Evolutionary conservation across 1,140 invertebrate genomes (phyloP), one percentile per base, ranked within the genome.

Genomic region (Homarus americanus): DNA sequence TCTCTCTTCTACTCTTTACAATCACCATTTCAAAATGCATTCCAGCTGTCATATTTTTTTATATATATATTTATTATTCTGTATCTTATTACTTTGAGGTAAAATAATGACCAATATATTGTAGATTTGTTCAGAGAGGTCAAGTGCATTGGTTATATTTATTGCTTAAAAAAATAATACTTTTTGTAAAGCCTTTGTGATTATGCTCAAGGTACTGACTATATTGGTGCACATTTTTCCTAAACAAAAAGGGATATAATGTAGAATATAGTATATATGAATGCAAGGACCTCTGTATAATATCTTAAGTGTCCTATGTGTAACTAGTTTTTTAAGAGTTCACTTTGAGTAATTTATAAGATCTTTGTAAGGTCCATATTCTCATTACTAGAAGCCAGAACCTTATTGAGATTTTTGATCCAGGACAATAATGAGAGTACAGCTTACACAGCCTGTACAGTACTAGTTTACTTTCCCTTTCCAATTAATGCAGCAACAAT

Each of bases 1-100:
- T 24, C n/a, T 32, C 12, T 4, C 3, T 69, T 24, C 28, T 9
- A 28, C 28, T 32, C 0, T 69, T 69, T 69, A 69, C n/a, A 69
- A 10, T 69, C 12, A 32, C 5, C 44, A 49, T 69, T 32, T 32
- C 1, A 32, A 69, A 69, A 69, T 69, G 12, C 63, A 69, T 69
- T 69, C 63, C n/a, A 69, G 12, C 28, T 32, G 12, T 69, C 28
- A 69, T 69, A 32, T 69, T 69, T 69, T 69, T 24, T 69, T 69
- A 63, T 63, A 63, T 20, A 63, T 69, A 69, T 69, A 69, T 69
- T 69, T 69, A 69, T 69, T 69, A 69, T 49, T 49, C 63, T 28
- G 63, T 9, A 32, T 69, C 63, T 63, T 24, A 20, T 63, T 32
- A 32, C n/a, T 32, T 32, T 24, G 2, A 12, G 63, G 63, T 7